Evolutionary conservation across 2,113 vertebrate genomes (phyloP).

Genomic region (Pelobates fuscus): DNA sequence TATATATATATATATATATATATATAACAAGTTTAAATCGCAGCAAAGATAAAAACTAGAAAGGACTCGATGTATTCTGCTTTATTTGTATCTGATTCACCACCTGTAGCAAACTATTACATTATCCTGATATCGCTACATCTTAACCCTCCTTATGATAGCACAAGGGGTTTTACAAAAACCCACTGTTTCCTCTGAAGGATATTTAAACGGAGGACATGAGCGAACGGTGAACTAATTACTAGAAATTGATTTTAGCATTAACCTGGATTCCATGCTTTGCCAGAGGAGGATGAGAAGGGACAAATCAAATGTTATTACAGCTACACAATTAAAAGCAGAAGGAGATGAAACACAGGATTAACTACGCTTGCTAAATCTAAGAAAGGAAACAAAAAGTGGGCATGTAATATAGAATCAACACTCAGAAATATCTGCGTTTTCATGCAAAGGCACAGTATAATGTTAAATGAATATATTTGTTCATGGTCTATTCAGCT

Average conservation of each 20-base stretch:
- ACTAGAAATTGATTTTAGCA: slow-evolving; percentile 49
- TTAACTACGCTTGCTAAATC: slow-evolving; percentile 13
- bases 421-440: too few relatives aligned
- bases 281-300: slow-evolving; percentile 36
- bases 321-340: slow-evolving; percentile 42
- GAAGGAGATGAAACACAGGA: slow-evolving; percentile 38
- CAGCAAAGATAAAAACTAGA: slow-evolving; percentile 2
- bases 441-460: too few relatives aligned
- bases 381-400: slow-evolving; percentile 22
- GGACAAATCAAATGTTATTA: slow-evolving; percentile 50
- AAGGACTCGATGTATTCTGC: not conserved
- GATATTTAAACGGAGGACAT: slow-evolving; percentile 35
- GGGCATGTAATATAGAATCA: not conserved
- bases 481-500: too few relatives aligned
- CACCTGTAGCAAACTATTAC: slow-evolving; percentile 39
- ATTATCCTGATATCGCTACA: slow-evolving; percentile 34
- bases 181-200: slow-evolving; percentile 5
- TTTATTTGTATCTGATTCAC: slow-evolving; percentile 25
- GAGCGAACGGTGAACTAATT: slow-evolving; percentile 40
- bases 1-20: too few relatives aligned
- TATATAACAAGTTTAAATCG: not conserved
- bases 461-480: too few relatives aligned
- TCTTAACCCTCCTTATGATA: slow-evolving; percentile 20
- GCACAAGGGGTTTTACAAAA: slow-evolving; percentile 30
- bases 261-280: slow-evolving; percentile 47